These are phyloP conservation scores for Gopherus evgoodei DNA, from an alignment of 2,113 vertebrate species.

Conservation along the genomic window DNA sequence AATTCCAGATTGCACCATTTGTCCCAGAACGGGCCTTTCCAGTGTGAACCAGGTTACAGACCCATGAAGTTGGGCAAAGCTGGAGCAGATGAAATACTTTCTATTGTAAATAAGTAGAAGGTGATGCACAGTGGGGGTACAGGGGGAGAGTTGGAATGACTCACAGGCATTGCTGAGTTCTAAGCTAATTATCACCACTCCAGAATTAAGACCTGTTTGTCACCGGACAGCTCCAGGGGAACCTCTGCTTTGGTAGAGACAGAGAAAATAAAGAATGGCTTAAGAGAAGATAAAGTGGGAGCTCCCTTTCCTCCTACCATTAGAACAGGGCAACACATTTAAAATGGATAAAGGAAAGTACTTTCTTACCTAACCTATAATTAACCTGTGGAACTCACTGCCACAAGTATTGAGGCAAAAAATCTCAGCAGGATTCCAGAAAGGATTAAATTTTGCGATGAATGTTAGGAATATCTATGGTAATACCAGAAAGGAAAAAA, in stretches of 20 bases:
- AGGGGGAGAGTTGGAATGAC: background rate
- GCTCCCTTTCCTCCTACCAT: fast-evolving
- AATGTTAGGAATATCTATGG: too few relatives aligned
- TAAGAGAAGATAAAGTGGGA: too few relatives aligned
- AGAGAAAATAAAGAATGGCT: background rate
- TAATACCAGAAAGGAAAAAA: background rate
- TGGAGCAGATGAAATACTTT: fast-evolving
- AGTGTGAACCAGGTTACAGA: fast-evolving
- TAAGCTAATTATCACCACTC: background rate
- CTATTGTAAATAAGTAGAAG: background rate
- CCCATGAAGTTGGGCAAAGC: background rate
- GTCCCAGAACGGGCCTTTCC: background rate
- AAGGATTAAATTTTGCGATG: too few relatives aligned
- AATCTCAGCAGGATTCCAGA: too few relatives aligned
- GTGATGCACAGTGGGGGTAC: background rate
- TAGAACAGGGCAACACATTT: background rate
- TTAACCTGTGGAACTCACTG: background rate
- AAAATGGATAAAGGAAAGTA: background rate
- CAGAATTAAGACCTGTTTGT: fast-evolving
- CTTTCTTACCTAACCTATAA: background rate
- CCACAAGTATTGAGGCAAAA: background rate
- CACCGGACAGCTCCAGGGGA: fast-evolving
- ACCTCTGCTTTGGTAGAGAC: background rate
- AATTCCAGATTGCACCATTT: background rate
- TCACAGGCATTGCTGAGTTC: background rate